Base-by-base conservation (phyloP, 2,113 vertebrate genomes). In the Amia ocellicauda region DNA sequence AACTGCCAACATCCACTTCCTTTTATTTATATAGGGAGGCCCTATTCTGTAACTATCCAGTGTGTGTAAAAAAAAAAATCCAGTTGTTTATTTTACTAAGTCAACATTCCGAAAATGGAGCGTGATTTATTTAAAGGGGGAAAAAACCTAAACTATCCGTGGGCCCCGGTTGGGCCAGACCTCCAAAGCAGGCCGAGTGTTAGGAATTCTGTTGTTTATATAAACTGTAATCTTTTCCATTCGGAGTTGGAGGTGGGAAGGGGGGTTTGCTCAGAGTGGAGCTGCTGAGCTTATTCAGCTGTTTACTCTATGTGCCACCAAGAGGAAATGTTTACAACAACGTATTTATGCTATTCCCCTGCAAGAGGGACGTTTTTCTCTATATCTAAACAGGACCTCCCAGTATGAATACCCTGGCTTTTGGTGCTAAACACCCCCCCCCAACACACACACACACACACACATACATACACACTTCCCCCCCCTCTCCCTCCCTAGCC, bases 161-260 rank as follows among this genome's bases (percentile, higher is more conserved):
- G 62, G 66, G 71, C 68, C 70, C 68, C 36, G 69, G 59, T 72
- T 69, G 77, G 73, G 74, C 80, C 73, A 74, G 86, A 88, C 86
- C 84, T 87, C 88, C 89, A 87, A 84, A 83, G 76, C 81, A 62
- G 83, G 79, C 85, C 74, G 79, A 74, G 83, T 89, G 85, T 87
- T 80, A 85, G 83, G 87, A 89, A 87, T 88, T 87, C 83, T 82
- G 79, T 84, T 90, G 88, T 91, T 91, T 90, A 90, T 86, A 84
- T 87, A 87, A 89, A 87, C 84, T 88, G 85, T 91, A 88, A 91
- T 90, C 88, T 88, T 89, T 90, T 91, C 87, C 90, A 91, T 87
- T 90, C 71, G 81, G 72, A 78, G 85, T 88, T 78, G 79, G 74
- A 70, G 80, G 76, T 83, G 75, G 76, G 74, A 50, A 16, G 43